Percentiles rank a stretch among this genome's conserved stretches.
Evolutionary conservation across 2,113 vertebrate genomes (phyloP).

Genomic region (Notothenia rossii): DNA sequence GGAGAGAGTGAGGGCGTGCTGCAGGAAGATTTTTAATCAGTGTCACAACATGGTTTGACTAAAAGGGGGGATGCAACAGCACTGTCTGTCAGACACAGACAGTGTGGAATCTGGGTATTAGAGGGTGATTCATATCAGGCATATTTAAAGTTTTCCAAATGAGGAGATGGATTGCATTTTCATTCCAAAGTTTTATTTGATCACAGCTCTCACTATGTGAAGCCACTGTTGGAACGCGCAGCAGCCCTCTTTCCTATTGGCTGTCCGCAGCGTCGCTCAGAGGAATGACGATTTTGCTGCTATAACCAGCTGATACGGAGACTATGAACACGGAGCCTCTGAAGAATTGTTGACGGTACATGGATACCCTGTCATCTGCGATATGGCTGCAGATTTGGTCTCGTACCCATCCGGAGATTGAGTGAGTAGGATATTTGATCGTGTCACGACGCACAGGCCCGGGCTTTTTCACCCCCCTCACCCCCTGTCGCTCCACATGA

Average conservation of each 20-base stretch:
- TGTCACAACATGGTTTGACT: constrained; percentile 35
- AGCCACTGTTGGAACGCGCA: constrained; percentile 59
- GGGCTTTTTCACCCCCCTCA: constrained; percentile 4
- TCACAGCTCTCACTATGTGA: constrained; percentile 27
- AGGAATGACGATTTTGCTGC: constrained; percentile 70
- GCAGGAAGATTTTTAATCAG: constrained; percentile 36
- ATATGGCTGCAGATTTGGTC: constrained; percentile 59
- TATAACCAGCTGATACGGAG: constrained; percentile 75
- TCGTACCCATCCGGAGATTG: constrained; percentile 46
- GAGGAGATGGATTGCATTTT: neutral
- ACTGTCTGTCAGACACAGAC: neutral
- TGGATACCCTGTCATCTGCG: constrained; percentile 64
- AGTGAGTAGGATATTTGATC: constrained; percentile 73
- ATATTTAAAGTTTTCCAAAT: neutral
- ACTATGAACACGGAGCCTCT: constrained; percentile 64
- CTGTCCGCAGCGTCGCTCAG: constrained; percentile 66
- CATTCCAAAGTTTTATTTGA: constrained; percentile 61
- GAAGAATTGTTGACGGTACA: constrained; percentile 73
- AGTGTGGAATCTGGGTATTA: neutral
- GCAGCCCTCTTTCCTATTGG: constrained; percentile 71
- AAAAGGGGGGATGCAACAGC: neutral
- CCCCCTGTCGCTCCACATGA: constrained; percentile 57
- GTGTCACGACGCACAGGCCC: constrained; percentile 72
- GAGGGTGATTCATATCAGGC: neutral
- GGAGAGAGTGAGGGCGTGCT: constrained; percentile 27